These are phyloP conservation scores for Endotricha flammealis DNA, from an alignment of 2,888 invertebrate genomes.

Conservation along the genomic window DNA sequence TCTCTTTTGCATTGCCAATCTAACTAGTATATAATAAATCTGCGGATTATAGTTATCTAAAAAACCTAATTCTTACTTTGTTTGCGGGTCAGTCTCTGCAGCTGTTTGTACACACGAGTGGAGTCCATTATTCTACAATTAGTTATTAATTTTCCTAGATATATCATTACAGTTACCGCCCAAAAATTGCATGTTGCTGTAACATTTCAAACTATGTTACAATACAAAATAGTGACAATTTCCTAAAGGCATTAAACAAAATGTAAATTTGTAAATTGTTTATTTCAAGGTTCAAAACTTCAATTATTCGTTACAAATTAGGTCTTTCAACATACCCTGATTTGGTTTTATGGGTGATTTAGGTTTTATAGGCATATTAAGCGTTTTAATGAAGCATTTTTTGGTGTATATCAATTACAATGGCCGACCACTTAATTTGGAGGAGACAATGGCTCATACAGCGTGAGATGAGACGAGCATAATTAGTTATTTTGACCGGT, in stretches of 20 bases:
- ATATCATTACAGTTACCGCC: neutral
- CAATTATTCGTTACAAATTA: neutral
- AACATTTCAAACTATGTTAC: neutral
- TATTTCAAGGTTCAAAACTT: neutral
- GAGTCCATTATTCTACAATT: too few relatives aligned
- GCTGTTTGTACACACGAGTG: too few relatives aligned
- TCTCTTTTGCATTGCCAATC: too few relatives aligned
- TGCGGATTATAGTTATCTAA: too few relatives aligned
- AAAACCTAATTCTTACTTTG: too few relatives aligned
- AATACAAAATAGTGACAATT: neutral
- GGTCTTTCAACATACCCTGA: neutral
- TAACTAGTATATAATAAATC: too few relatives aligned
- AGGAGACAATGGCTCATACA: conserved; percentile 37
- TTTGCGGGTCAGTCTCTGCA: too few relatives aligned
- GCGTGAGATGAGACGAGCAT: conserved; percentile 37
- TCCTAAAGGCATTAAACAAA: neutral
- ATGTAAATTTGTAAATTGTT: neutral
- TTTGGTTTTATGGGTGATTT: neutral
- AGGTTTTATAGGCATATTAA: conserved; percentile 13
- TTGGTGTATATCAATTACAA: conserved; percentile 31
- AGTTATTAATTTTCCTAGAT: too few relatives aligned
- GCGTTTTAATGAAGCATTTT: conserved; percentile 20
- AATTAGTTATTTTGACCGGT: conserved; percentile 18
- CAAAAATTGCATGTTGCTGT: neutral
- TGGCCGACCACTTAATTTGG: conserved; percentile 26